Base-by-base conservation (phyloP, 1,140 invertebrate genomes). In the Idris sp. region DNA sequence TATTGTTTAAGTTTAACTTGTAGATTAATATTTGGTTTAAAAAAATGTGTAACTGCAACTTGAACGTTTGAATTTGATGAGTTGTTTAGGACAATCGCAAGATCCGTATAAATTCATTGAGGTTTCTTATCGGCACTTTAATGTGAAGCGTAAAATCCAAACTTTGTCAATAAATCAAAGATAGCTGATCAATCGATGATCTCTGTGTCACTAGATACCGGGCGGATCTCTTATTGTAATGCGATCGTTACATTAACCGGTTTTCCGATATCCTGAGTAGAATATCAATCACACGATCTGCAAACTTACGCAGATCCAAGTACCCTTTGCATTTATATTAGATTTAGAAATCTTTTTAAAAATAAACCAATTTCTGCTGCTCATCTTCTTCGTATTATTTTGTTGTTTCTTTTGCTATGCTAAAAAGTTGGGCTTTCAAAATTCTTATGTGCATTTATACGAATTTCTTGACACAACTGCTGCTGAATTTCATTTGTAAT, bases 241-340 rank as follows among this genome's bases (percentile, higher is more conserved):
- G 54, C 62, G 62, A 72, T 76, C 67, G 65, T 62, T 62, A 72
- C 68, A 76, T 72, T 56, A 61, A 41, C 74, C 49, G 56, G 68
- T 72, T 74, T 74, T 77, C 75, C 59, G 75, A 77, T 73, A 65
- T 77, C 69, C 75, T 69, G 69, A 77, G 69, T 74, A 48, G 75
- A 77, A 77, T 77, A 77, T 77, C 75, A 77, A 77, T 77, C 69
- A 74, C 58, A 41, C 36, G 35, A 62, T 67, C 59, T 58, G 48
- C 14, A 44, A 31, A 13, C 33, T 56, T 48, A 64, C 67, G 35
- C 62, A 58, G 58, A 69, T 41, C 62, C 40, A 16, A 61, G 49
- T 64, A 53, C 35, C 69, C 59, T 77, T 73, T 73, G 69, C 75
- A 74, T 77, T 73, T 77, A 77, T 77, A 77, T 77, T 74, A 68